Evolutionary conservation across 1,140 invertebrate species (phyloP).

Genomic region (Goniozus legneri): DNA sequence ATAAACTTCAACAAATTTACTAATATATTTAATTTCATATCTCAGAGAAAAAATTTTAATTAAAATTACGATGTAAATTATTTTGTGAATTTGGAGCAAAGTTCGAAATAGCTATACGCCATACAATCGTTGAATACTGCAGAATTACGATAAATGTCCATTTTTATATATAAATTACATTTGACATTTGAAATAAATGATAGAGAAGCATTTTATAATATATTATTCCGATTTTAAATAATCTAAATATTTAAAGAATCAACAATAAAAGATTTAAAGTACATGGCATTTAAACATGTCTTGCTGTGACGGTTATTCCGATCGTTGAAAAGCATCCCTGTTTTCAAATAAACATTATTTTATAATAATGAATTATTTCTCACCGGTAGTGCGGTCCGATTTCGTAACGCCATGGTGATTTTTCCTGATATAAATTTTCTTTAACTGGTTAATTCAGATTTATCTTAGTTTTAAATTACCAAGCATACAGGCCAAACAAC

Average conservation of each 20-base stretch:
- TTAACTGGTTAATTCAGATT: not conserved
- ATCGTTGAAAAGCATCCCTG: not conserved
- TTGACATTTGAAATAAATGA: no score
- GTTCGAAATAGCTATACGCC: no score
- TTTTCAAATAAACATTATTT: not conserved
- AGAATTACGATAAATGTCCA: not conserved
- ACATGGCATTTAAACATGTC: slow-evolving; percentile 33
- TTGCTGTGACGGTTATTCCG: slow-evolving; percentile 11
- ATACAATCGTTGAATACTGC: no score
- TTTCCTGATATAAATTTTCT: slow-evolving; percentile 1
- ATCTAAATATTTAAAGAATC: no score
- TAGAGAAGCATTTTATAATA: no score
- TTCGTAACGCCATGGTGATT: slow-evolving; percentile 39
- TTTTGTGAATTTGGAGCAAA: no score
- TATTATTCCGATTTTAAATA: no score
- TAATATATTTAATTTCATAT: not conserved
- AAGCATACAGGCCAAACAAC: slow-evolving; percentile 10
- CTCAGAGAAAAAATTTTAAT: not conserved
- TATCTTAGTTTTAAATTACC: slow-evolving; percentile 4
- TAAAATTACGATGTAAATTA: not conserved
- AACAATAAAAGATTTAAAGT: no score
- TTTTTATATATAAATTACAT: not conserved
- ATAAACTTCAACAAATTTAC: slow-evolving; percentile 5
- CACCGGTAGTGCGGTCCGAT: slow-evolving; percentile 32
- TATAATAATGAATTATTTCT: slow-evolving; percentile 14